phyloP scores from a whole-genome alignment of 1,140 invertebrate genomes.

The Plutomurus gul region DNA sequence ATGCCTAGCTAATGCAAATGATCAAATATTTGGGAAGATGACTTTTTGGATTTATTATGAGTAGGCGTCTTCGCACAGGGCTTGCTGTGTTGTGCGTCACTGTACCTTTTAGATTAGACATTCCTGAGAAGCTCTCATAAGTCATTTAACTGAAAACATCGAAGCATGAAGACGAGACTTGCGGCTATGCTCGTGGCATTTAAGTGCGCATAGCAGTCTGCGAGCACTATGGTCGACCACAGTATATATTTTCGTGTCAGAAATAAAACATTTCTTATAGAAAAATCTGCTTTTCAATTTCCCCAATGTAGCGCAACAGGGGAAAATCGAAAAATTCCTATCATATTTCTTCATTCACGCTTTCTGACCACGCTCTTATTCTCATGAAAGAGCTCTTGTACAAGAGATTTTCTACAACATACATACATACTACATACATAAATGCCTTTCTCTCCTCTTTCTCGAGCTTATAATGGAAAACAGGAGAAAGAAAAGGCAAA shows the following conservation, averaged over 20 bases:
- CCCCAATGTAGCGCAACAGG: slow-evolving; percentile 25
- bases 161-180: not conserved
- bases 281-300: slow-evolving; percentile 42
- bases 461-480: not conserved
- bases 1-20: too few species aligned
- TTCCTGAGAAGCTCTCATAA: slow-evolving; percentile 15
- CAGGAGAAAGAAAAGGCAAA: not conserved
- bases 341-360: slow-evolving; percentile 33
- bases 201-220: not conserved
- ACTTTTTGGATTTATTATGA: too few species aligned
- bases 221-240: not conserved
- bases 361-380: slow-evolving; percentile 27
- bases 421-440: not conserved
- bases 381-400: not conserved
- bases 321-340: slow-evolving; percentile 49
- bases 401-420: slow-evolving; percentile 13
- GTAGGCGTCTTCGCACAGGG: too few species aligned
- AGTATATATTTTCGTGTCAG: not conserved
- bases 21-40: too few species aligned
- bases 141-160: slow-evolving; percentile 1
- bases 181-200: not conserved
- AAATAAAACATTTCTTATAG: slow-evolving; percentile 2
- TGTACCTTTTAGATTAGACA: slow-evolving; percentile 17
- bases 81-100: not conserved
- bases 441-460: not conserved